Evolutionary conservation across 2,888 invertebrate species (phyloP).

Genomic region (Lasioglossum oenotherae): DNA sequence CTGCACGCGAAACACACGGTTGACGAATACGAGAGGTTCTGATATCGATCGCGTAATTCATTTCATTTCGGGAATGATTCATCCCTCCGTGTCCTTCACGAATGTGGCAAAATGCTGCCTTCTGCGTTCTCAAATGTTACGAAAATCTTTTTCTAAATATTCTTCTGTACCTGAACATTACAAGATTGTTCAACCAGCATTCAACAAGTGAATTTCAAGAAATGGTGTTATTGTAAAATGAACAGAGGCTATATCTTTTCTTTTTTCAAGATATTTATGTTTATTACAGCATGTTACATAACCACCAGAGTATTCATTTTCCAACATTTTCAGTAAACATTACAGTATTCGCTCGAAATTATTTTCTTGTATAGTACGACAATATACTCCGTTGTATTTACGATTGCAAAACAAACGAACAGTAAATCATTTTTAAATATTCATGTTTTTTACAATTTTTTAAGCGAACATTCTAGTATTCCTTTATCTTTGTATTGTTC

Average conservation of each 20-base stretch:
- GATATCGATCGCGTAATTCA: slow-evolving; percentile 72
- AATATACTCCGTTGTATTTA: neutral
- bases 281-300: neutral
- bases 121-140: neutral
- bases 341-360: neutral
- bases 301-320: neutral
- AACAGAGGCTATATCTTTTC: neutral
- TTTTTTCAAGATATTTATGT: neutral
- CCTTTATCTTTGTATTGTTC: too few relatives aligned
- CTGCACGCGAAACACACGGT: slow-evolving; percentile 16
- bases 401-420: neutral
- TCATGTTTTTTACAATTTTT: neutral
- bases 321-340: neutral
- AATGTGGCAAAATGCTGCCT: neutral
- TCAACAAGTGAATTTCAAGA: neutral
- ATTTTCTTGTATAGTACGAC: neutral
- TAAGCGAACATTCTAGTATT: too few relatives aligned
- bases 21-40: slow-evolving; percentile 33
- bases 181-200: too few relatives aligned
- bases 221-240: neutral
- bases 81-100: slow-evolving; percentile 59
- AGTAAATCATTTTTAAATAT: neutral
- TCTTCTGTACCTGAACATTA: neutral
- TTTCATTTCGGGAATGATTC: slow-evolving; percentile 74
- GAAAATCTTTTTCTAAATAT: neutral